Conservation (phyloP, 2,888 invertebrate genomes). For the Tachina lurida region DNA sequence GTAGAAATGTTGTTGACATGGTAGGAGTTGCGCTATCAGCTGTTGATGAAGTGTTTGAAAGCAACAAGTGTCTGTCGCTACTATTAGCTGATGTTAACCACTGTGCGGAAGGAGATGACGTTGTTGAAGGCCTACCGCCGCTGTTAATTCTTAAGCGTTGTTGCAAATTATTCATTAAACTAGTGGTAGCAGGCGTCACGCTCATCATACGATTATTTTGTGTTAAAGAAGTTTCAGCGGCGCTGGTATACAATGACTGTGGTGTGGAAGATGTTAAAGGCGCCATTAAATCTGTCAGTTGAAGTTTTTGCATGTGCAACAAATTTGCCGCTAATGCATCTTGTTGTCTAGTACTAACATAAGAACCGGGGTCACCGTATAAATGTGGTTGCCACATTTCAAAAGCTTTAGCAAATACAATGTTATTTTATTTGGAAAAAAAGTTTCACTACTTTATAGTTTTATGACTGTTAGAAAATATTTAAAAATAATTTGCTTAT, state of each 20-base stretch:
- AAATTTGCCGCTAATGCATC: conserved; percentile 49
- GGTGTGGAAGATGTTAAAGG: not conserved
- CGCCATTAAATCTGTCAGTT: conserved; percentile 40
- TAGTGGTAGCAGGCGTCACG: not conserved
- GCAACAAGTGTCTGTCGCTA: conserved; percentile 54
- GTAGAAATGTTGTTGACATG: conserved; percentile 13
- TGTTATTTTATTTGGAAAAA: not conserved
- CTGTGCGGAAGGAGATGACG: not conserved
- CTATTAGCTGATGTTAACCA: conserved; percentile 10
- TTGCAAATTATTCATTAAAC: conserved; percentile 53
- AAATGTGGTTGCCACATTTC: conserved; percentile 58
- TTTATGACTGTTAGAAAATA: not conserved
- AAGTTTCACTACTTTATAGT: not conserved
- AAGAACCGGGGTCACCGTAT: not conserved
- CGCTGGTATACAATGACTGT: not conserved
- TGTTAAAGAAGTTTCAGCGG: not conserved
- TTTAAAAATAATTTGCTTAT: not conserved
- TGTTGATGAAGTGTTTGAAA: conserved; percentile 20
- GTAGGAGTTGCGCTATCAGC: not conserved
- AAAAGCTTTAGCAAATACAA: not conserved
- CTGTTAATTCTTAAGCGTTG: conserved; percentile 39
- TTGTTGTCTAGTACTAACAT: conserved; percentile 5
- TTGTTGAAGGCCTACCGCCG: not conserved
- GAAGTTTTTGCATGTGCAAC: conserved; percentile 56
- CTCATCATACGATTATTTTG: not conserved